These are phyloP conservation scores for Strigops habroptila DNA, from an alignment of 2,113 vertebrate species.

Conservation along the genomic window DNA sequence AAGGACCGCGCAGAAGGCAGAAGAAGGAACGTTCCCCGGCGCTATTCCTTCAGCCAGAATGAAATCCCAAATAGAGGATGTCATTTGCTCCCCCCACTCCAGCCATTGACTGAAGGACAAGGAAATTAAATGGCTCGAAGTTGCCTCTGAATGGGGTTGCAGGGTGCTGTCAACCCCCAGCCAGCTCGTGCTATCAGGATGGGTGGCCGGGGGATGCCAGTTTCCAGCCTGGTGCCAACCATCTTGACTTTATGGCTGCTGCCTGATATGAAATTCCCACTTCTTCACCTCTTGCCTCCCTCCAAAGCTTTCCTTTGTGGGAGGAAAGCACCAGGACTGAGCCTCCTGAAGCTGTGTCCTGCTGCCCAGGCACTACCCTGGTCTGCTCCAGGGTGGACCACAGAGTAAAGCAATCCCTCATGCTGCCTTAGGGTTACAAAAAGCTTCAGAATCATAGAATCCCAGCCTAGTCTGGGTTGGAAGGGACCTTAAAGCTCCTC, in stretches of 20 bases:
- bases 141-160: neutral
- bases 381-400: neutral
- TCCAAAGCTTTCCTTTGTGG: neutral
- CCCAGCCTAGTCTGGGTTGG: neutral
- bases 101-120: neutral
- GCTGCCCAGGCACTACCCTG: neutral
- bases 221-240: neutral
- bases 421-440: neutral
- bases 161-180: neutral
- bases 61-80: neutral
- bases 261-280: neutral
- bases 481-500: neutral
- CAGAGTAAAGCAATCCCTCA: neutral
- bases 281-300: neutral
- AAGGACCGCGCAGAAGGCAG: neutral
- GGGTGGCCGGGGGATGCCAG: neutral
- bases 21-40: neutral
- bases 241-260: accelerated
- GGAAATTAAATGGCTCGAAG: neutral
- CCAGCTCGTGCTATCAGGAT: accelerated
- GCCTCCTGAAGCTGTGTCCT: neutral
- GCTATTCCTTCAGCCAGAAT: neutral
- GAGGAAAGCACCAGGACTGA: neutral
- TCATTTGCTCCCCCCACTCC: neutral
- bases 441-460: neutral